Conservation (phyloP, 2,888 invertebrate species). For the Zonitis immaculata region DNA sequence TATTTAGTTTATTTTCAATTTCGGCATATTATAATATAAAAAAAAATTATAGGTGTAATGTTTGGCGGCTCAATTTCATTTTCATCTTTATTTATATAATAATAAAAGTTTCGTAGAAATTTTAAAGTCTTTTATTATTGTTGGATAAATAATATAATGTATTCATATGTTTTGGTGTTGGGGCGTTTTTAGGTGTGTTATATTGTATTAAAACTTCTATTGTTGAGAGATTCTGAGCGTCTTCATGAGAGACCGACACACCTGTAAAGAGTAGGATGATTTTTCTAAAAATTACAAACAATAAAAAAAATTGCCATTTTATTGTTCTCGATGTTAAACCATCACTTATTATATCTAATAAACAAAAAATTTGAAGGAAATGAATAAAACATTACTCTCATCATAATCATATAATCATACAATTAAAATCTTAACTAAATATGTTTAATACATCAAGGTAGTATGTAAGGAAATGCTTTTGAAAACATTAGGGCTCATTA, state of each 20-base stretch:
- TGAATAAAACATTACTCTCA: background rate
- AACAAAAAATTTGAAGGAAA: background rate
- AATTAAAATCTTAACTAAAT: background rate
- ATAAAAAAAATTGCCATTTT: background rate
- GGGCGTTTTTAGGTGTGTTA: conserved; percentile 20
- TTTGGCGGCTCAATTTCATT: conserved; percentile 13
- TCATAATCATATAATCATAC: background rate
- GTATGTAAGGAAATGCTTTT: background rate
- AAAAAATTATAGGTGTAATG: background rate
- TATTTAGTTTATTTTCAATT: background rate
- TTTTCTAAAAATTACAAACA: background rate
- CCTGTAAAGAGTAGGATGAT: conserved; percentile 7
- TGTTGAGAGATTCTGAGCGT: conserved; percentile 15
- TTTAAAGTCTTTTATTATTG: conserved; percentile 14
- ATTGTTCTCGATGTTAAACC: too few relatives aligned
- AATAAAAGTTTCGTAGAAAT: conserved; percentile 12
- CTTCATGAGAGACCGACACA: conserved; percentile 11
- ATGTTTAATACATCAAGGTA: background rate
- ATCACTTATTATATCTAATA: too few relatives aligned
- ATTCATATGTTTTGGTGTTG: conserved; percentile 14
- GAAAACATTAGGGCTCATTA: background rate
- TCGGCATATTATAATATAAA: background rate
- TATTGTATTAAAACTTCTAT: conserved; percentile 16
- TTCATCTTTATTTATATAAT: conserved; percentile 15
- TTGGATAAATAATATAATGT: conserved; percentile 15